Evolutionary conservation across 2,888 invertebrate species (phyloP).

Genomic region (Drosophila hamatofila): DNA sequence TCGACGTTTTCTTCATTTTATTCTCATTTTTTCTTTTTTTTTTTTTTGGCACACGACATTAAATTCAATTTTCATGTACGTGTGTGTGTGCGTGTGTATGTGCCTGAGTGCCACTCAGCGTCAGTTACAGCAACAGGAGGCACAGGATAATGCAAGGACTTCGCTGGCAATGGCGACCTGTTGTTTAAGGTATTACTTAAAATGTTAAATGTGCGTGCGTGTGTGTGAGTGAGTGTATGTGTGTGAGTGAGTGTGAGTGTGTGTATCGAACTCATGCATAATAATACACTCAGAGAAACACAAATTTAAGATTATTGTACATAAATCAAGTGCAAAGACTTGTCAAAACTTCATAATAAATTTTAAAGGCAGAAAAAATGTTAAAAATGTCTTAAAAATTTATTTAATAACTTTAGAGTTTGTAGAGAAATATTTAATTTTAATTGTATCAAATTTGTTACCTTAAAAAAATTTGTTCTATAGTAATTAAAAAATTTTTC

Average conservation of each 20-base stretch:
- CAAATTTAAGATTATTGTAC: not conserved
- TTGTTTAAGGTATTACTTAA: constrained; percentile 70
- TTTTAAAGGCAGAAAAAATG: not conserved
- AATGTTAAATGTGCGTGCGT: constrained; percentile 45
- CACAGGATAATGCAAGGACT: constrained; percentile 37
- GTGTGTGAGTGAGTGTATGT: constrained; percentile 5
- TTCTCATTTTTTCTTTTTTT: constrained; percentile 21
- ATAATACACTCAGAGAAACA: constrained; percentile 21
- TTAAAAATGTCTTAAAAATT: too few species aligned
- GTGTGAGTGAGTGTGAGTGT: constrained; percentile 7
- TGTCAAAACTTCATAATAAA: not conserved
- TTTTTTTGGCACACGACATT: constrained; percentile 62
- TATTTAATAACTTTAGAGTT: not conserved
- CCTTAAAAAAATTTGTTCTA: too few species aligned
- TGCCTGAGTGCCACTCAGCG: constrained; percentile 68
- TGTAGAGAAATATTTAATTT: too few species aligned
- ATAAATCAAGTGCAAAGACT: not conserved
- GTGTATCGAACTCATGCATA: constrained; percentile 23
- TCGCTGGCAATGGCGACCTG: constrained; percentile 62
- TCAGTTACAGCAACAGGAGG: constrained; percentile 58
- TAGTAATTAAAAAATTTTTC: not conserved
- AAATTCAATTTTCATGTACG: constrained; percentile 74
- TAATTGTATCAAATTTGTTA: too few species aligned
- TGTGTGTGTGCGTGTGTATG: constrained; percentile 34
- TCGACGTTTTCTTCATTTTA: constrained; percentile 47